Conservation (phyloP, 1,140 invertebrate genomes). For the Drosophila tristis region DNA sequence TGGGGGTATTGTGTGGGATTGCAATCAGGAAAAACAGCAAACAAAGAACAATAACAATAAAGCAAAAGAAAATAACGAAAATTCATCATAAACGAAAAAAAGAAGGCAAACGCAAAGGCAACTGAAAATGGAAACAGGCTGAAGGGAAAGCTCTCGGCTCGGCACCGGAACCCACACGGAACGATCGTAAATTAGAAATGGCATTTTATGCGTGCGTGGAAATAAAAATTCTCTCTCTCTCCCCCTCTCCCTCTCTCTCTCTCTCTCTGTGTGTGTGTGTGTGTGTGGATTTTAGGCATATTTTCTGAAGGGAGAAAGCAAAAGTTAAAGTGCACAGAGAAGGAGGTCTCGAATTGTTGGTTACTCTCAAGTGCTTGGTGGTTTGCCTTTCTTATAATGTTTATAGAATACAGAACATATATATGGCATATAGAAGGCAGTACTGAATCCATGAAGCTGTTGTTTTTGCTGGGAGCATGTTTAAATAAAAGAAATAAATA, state of each 20-base stretch:
- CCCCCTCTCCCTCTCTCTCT: too few species aligned
- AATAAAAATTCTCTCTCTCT: constrained; percentile 58
- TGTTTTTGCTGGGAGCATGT: too few species aligned
- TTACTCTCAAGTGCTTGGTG: too few species aligned
- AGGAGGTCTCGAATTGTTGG: too few species aligned
- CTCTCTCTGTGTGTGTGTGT: constrained; percentile 8
- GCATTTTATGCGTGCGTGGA: constrained; percentile 71
- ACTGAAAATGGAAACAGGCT: not conserved
- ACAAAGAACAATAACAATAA: constrained; percentile 64
- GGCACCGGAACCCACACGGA: constrained; percentile 8
- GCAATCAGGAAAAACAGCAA: constrained; percentile 45
- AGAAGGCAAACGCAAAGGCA: not conserved
- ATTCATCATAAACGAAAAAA: constrained; percentile 55
- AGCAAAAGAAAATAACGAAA: constrained; percentile 53
- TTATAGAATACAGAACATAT: too few species aligned
- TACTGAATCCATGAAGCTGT: too few species aligned
- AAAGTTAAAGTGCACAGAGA: too few species aligned
- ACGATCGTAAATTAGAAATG: constrained; percentile 75
- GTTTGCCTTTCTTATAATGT: too few species aligned
- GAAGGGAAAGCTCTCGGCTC: not conserved
- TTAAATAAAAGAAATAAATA: too few species aligned
- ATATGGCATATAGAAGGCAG: too few species aligned
- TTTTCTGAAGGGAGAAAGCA: not conserved
- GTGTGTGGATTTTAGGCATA: constrained; percentile 43
- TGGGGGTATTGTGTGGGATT: not conserved